These are phyloP conservation scores for Drosophila neotestacea DNA, from an alignment of 2,888 invertebrate species.

Conservation along the genomic window DNA sequence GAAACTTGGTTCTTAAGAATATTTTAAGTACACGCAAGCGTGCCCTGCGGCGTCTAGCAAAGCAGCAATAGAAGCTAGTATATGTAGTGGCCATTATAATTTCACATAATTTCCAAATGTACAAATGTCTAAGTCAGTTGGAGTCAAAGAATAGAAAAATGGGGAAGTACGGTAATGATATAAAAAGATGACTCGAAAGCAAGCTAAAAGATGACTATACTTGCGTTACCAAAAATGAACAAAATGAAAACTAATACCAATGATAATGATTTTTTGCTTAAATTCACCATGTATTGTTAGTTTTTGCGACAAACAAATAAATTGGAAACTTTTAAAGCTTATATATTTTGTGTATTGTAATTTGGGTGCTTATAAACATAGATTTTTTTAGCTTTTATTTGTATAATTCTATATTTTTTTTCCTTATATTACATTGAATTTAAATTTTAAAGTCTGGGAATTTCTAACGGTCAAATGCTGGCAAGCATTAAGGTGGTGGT, in stretches of 20 bases:
- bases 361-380: background rate
- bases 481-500: constrained; percentile 26
- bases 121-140: constrained; percentile 21
- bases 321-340: background rate
- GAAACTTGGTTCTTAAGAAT: constrained; percentile 79
- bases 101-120: constrained; percentile 1
- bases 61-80: constrained; percentile 65
- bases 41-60: constrained; percentile 77
- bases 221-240: constrained; percentile 40
- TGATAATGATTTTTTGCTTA: constrained; percentile 10
- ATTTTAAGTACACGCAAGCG: constrained; percentile 78
- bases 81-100: no score
- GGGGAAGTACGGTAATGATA: constrained; percentile 1
- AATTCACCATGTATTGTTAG: constrained; percentile 42
- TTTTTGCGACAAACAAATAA: constrained; percentile 33
- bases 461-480: no score
- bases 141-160: constrained; percentile 12
- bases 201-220: background rate
- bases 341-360: no score
- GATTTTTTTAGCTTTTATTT: background rate
- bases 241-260: constrained; percentile 8
- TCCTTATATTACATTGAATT: no score
- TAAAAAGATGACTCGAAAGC: constrained; percentile 11
- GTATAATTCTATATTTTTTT: no score
- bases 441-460: no score